Conservation (phyloP, 2,888 invertebrate species). For the Lacanobia wlatinum region DNA sequence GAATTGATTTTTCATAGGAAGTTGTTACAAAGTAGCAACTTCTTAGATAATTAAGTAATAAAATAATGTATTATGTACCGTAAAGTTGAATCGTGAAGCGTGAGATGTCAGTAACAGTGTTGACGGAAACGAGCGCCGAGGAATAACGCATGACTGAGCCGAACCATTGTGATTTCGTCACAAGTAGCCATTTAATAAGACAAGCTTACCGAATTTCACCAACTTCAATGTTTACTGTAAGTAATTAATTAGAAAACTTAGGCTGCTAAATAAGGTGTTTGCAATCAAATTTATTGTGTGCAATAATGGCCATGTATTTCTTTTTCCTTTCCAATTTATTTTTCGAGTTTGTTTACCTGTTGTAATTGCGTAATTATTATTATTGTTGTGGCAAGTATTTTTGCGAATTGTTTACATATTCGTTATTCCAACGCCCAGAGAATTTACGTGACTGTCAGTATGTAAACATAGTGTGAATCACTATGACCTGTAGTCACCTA, state of each 20-base stretch:
- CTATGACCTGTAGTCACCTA: not conserved
- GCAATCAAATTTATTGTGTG: constrained; percentile 39
- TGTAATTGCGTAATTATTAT: not conserved
- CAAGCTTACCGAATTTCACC: constrained; percentile 57
- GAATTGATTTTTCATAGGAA: constrained; percentile 62
- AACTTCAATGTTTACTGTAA: constrained; percentile 47
- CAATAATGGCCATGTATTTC: constrained; percentile 21
- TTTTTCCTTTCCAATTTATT: constrained; percentile 4
- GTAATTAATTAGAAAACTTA: constrained; percentile 50
- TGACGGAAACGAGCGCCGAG: constrained; percentile 60
- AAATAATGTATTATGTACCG: constrained; percentile 63
- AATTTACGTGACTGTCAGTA: not conserved
- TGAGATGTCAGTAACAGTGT: constrained; percentile 36
- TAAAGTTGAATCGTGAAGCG: constrained; percentile 57
- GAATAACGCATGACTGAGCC: constrained; percentile 65
- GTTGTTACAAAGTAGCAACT: constrained; percentile 46
- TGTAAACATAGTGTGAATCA: not conserved
- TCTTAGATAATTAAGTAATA: constrained; percentile 66
- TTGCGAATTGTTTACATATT: not conserved
- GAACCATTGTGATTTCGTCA: constrained; percentile 57
- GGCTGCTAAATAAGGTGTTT: constrained; percentile 9
- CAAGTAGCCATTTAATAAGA: constrained; percentile 56
- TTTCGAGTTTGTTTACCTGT: constrained; percentile 14
- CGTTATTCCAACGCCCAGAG: not conserved
- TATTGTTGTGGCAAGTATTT: not conserved